Evolutionary conservation across 2,888 invertebrate species (phyloP).

Genomic region (Dermolepida albohirtum): DNA sequence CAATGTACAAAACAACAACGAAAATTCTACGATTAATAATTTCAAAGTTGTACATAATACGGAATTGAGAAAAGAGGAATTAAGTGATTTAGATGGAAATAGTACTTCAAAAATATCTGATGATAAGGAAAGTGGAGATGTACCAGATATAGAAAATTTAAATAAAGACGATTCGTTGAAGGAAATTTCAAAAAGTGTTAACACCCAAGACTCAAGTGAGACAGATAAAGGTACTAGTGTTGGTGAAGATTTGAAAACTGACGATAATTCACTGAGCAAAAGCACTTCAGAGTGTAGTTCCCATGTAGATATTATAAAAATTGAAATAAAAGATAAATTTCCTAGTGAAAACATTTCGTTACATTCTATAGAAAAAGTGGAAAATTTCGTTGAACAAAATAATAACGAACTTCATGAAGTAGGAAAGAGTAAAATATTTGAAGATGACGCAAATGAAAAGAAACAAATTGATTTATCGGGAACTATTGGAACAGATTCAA

Average conservation of each 20-base stretch:
- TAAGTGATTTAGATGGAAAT: too few relatives aligned
- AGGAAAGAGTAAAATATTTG: too few relatives aligned
- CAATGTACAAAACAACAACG: too few relatives aligned
- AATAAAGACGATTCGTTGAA: too few relatives aligned
- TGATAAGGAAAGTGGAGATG: too few relatives aligned
- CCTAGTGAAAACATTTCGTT: not conserved
- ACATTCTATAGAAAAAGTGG: not conserved
- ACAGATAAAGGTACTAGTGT: not conserved
- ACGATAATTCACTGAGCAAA: not conserved
- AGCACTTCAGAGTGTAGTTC: not conserved
- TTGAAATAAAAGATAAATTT: slow-evolving; percentile 17
- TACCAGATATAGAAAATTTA: too few relatives aligned
- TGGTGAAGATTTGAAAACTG: slow-evolving; percentile 1
- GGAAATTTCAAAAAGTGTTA: not conserved
- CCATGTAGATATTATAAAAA: not conserved
- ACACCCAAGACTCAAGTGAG: not conserved
- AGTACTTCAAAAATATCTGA: too few relatives aligned
- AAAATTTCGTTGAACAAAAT: not conserved
- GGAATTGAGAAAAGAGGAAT: too few relatives aligned
- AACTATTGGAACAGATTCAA: not conserved
- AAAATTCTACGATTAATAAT: too few relatives aligned
- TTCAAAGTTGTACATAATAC: too few relatives aligned
- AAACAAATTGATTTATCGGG: not conserved
- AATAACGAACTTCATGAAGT: too few relatives aligned
- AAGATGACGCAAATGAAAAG: too few relatives aligned